Evolutionary conservation across 2,888 invertebrate genomes (phyloP).

Genomic region (Tridacna gigas): DNA sequence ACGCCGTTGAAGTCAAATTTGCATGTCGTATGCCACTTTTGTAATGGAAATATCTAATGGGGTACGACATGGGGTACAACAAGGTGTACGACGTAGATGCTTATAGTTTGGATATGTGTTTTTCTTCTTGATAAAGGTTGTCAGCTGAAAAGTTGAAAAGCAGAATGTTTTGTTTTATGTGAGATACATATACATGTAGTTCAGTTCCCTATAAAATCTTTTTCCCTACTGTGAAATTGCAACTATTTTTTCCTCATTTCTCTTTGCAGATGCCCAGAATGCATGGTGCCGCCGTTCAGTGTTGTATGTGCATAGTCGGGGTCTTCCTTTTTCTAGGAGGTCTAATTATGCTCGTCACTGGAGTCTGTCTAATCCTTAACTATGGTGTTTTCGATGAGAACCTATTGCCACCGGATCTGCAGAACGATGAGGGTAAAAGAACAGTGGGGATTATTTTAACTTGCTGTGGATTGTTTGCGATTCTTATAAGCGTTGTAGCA

Average conservation of each 20-base stretch:
- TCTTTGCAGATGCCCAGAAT: slow-evolving; percentile 77
- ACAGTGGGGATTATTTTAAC: slow-evolving; percentile 80
- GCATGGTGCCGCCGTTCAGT: slow-evolving; percentile 75
- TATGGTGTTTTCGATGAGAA: slow-evolving; percentile 76
- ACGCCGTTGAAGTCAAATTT: too few species aligned
- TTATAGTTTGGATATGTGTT: too few species aligned
- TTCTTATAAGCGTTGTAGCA: slow-evolving; percentile 74
- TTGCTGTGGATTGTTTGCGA: slow-evolving; percentile 69
- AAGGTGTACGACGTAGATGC: too few species aligned
- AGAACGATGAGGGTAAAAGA: slow-evolving; percentile 77
- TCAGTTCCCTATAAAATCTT: too few species aligned
- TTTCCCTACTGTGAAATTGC: too few species aligned
- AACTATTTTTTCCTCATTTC: neutral
- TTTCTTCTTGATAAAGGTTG: too few species aligned
- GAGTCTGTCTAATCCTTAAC: slow-evolving; percentile 78
- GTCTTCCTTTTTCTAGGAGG: slow-evolving; percentile 79
- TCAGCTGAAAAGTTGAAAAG: too few species aligned
- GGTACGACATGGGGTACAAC: too few species aligned
- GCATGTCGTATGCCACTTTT: too few species aligned
- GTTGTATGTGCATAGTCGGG: slow-evolving; percentile 77
- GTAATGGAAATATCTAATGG: too few species aligned
- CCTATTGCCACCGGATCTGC: slow-evolving; percentile 75
- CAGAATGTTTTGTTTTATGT: too few species aligned
- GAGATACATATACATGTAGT: too few species aligned
- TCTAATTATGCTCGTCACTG: slow-evolving; percentile 77